Base-by-base conservation (phyloP, 1,140 invertebrate species). In the Drosophila neocordata region DNA sequence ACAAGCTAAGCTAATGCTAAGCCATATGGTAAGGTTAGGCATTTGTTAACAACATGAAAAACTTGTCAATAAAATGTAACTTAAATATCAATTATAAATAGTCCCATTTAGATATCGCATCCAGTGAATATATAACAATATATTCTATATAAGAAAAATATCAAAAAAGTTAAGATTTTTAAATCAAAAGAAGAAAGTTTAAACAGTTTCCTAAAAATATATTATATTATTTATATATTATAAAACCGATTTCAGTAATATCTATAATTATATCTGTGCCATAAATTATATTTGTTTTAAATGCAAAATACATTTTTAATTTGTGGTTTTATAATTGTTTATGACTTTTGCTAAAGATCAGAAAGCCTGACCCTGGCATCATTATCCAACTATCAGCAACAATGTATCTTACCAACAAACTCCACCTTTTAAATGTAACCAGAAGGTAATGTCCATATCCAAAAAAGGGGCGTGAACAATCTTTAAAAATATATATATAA, bases 351-450 rank as follows among this genome's bases (percentile, higher is more conserved):
- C 8, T 48, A 9, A 48, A 48, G 41, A 48, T 48, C 41, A 48
- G 8, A 11, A 3, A 20, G 15, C 41, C 41, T 20, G 41, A 48
- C 41, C 41, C 41, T 48, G 41, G 18, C 41, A 48, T 20, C 18
- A 48, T 48, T 48, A 48, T 8, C 41, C 41, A 48, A 48, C 41
- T 55, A 55, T 55, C 52, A 27, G 22, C 52, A 55, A 55, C 20
- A 55, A 27, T 55, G 52, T 55, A 55, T 55, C 52, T 55, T 9
- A 1, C 9, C 22, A 6, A 27, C 22, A 9, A 55, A 55, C 20
- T 55, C 20, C 52, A 55, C 41, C 41, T 48, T 48, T 48, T 48
- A 20, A 48, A 48, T 48, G 41, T 48, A 48, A 20, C 41, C 41
- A 38, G 12, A n/a, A 38, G 37, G 37, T n/a, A 38, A 38, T 37